Conservation (phyloP, 2,888 invertebrate genomes). For the Oligia latruncula region DNA sequence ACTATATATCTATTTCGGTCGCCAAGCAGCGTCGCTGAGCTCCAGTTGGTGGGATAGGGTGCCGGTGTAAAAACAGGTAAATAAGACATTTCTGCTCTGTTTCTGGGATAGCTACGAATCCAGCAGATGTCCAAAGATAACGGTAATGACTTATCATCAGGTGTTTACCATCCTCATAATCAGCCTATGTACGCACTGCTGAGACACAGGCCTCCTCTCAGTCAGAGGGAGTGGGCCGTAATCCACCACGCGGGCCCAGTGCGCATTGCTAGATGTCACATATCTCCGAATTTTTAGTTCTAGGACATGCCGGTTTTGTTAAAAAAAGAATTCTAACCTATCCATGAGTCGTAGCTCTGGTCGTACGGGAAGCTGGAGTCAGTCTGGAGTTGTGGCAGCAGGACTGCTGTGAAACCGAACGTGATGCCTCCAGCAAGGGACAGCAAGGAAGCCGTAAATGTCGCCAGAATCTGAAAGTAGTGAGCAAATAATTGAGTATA, state of each 20-base stretch:
- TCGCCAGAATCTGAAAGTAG: slow-evolving; percentile 70
- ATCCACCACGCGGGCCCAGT: too few relatives aligned
- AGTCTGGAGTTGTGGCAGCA: slow-evolving; percentile 72
- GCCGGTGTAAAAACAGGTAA: neutral
- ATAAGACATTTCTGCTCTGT: neutral
- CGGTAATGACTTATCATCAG: neutral
- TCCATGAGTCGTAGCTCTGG: slow-evolving; percentile 73
- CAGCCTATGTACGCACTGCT: too few relatives aligned
- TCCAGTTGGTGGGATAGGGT: neutral
- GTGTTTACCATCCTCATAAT: neutral
- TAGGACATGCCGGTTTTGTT: too few relatives aligned
- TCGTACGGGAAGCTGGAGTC: slow-evolving; percentile 72
- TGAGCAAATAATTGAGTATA: neutral
- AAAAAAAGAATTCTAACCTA: slow-evolving; percentile 69
- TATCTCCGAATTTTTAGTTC: too few relatives aligned
- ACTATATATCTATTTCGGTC: neutral
- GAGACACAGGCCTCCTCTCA: neutral
- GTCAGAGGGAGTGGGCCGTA: too few relatives aligned
- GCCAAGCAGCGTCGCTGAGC: neutral
- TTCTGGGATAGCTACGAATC: neutral
- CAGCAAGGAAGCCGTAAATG: slow-evolving; percentile 70
- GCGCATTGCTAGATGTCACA: too few relatives aligned
- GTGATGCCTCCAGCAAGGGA: slow-evolving; percentile 72
- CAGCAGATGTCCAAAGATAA: neutral
- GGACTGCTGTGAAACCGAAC: slow-evolving; percentile 73